Base-by-base conservation (phyloP, 2,797 vertebrate species). In the Tympanoctomys barrerae region DNA sequence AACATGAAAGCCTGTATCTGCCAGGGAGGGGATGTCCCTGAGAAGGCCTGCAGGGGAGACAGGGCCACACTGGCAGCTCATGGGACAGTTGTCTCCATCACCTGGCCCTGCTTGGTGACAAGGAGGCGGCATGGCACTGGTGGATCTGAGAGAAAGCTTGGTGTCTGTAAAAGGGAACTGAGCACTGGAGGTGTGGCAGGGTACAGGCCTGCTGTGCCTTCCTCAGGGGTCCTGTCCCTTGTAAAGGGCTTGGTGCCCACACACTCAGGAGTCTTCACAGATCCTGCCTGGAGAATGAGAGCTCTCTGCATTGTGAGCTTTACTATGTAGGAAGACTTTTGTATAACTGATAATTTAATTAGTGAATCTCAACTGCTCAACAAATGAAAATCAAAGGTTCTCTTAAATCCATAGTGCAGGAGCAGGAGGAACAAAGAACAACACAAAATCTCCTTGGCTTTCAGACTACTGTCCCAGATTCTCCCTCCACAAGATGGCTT, bases 71-170 rank as follows among this genome's bases (percentile, higher is more conserved):
- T 81, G 73, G 93, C 91, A 33, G 89, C 12, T 24, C 14, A 0
- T 0, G 0, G 81, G 89, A 95, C 97, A 97, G 96, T 87, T 93
- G 83, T 93, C 91, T 61, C n/a, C 36, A 87, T 93, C 97, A 97
- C 91, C 95, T 97, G 97, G 89, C 49, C 19, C 59, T 84, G 81
- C 93, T 28, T n/a, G 71, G 94, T 84, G 73, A 84, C 54, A 62
- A 91, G 91, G 94, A 89, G 66, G 61, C 59, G 87, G 71, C 10
- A 33, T 54, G 57, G 4, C 39, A 24, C 6, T 59, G 80, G 59
- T n/a, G 66, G 84, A n/a, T 81, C 92, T 82, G 84, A 94, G 94
- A 89, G 94, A 77, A 96, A 89, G 85, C 86, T 83, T 52, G 90
- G 89, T 91, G 83, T 91, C 91, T 97, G 91, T 84, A 97, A 85